Evolutionary conservation across 2,113 vertebrate species (phyloP).

Genomic region (Hassar affinis): DNA sequence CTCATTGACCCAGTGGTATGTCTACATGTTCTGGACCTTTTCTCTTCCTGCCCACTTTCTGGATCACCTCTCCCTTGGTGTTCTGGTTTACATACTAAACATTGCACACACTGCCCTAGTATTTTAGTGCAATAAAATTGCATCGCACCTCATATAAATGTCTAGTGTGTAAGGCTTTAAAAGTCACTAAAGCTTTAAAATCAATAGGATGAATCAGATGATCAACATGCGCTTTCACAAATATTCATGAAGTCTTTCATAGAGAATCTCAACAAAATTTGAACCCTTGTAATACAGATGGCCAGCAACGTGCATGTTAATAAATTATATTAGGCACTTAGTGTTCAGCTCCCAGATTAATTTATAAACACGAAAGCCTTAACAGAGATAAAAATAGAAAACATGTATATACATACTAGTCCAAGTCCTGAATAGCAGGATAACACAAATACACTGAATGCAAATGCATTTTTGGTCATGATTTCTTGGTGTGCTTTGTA

Average conservation of each 20-base stretch:
- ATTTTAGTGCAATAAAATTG: neutral
- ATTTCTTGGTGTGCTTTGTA: conserved; percentile 84
- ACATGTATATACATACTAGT: neutral
- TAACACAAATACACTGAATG: neutral
- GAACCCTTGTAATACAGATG: neutral
- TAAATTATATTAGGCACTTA: conserved; percentile 5
- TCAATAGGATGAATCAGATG: neutral
- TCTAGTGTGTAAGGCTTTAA: neutral
- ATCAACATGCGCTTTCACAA: neutral
- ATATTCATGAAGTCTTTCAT: neutral
- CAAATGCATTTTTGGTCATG: conserved; percentile 61
- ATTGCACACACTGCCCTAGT: neutral
- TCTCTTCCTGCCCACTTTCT: neutral
- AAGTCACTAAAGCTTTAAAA: neutral
- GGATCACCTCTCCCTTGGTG: neutral
- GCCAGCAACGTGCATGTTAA: neutral
- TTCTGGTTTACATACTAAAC: neutral
- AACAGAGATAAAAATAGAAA: neutral
- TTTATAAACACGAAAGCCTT: neutral
- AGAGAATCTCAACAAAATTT: neutral
- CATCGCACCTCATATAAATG: neutral
- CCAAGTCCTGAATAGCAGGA: neutral
- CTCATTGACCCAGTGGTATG: too few species aligned
- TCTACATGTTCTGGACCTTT: neutral
- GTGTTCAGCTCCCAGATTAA: neutral